Evolutionary conservation across 2,797 vertebrate species (phyloP), one percentile per base, ranked within the genome.

Genomic region (Pseudochirops corinnae): DNA sequence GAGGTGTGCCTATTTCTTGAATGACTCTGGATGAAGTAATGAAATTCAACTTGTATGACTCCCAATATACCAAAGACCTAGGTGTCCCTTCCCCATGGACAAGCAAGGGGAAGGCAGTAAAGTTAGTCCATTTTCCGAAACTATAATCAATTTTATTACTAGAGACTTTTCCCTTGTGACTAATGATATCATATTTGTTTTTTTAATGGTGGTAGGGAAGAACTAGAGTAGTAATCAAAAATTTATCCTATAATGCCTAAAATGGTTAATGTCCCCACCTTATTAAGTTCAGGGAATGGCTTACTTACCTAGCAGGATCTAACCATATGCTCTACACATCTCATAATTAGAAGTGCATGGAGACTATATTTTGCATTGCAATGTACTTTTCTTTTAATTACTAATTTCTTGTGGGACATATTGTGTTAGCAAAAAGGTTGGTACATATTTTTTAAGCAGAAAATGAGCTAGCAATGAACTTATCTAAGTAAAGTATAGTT

Each of bases 41-140:
- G 6, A 39, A 39, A 28, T 87, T 26, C 26, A 26, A 1, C 13
- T 6, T 58, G 33, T 3, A n/a, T 91, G 28, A 94, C 4, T 55
- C 18, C 9, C 13, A 31, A 87, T 33, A 46, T 87, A 4, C 21
- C 21, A 87, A 87, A 87, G 7, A 12, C 24, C 67, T 24, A 82
- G n/a, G 18, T 46, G 18, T 82, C n/a, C 9, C n/a, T 46, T 82
- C 18, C n/a, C 9, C 24, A 12, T 87, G 21, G 24, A 50, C 24
- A 87, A 87, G 21, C 21, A 87, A 26, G 21, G 18, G 74, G 21
- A 10, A 55, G 4, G 1, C 0, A 74, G 56, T 50, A 52, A 0
- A 58, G 53, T 60, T 95, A 91, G 13, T n/a, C 5, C 93, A 90
- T 56, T 50, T 93, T 55, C 24, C 21, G 96, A 94, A 93, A 87